A percentile compares a stretch with the other conserved stretches of the same genome.
These are phyloP conservation scores for Andrena dorsata DNA, from an alignment of 2,888 invertebrate genomes.

Conservation along the genomic window DNA sequence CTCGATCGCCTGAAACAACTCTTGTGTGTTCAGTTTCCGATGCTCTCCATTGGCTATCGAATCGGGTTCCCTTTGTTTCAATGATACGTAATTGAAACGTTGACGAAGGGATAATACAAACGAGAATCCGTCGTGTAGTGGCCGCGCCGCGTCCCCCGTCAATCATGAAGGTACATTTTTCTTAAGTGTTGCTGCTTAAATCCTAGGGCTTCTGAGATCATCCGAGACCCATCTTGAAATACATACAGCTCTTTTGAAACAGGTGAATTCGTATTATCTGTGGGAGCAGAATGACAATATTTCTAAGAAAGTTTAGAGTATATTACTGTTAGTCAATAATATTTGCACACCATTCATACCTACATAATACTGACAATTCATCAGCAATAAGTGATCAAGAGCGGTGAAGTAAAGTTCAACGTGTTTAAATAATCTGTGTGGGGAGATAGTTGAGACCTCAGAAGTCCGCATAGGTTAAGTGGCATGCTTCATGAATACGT, in stretches of 20 bases:
- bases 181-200: slow-evolving; percentile 3
- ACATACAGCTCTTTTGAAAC: too few relatives aligned
- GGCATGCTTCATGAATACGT: background rate
- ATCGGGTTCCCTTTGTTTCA: background rate
- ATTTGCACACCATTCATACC: too few relatives aligned
- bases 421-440: too few relatives aligned
- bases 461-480: background rate
- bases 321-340: too few relatives aligned
- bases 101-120: slow-evolving; percentile 29
- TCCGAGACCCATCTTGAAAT: background rate
- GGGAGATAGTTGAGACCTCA: background rate
- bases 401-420: too few relatives aligned
- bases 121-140: slow-evolving; percentile 30
- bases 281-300: too few relatives aligned
- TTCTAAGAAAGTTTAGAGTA: too few relatives aligned
- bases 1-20: background rate
- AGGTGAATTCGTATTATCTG: too few relatives aligned
- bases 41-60: background rate
- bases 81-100: slow-evolving; percentile 26
- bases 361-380: too few relatives aligned
- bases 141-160: slow-evolving; percentile 35
- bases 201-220: background rate
- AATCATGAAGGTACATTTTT: slow-evolving; percentile 40
- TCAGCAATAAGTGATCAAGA: too few relatives aligned
- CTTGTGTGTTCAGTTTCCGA: slow-evolving; percentile 11